Base-by-base conservation (phyloP, 2,888 invertebrate species). In the Octodonta nipae region DNA sequence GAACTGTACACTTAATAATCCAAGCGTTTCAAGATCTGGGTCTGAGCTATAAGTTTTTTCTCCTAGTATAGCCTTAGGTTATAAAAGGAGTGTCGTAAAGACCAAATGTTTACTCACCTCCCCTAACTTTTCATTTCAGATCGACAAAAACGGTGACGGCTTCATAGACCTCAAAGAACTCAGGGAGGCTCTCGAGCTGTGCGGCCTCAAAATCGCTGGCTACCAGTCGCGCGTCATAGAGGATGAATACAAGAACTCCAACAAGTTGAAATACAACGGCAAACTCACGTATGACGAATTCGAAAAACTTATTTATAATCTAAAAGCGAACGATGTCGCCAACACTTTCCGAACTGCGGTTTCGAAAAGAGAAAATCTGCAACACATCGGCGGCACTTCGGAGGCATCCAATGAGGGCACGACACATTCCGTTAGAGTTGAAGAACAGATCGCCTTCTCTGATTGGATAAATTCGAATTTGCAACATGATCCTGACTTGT, bases 381-480 rank as follows among this genome's bases (percentile, higher is more conserved):
- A 92, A 61, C 88, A 87, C 12, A 65, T 88, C 36, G 89, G 89
- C 10, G 93, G 93, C 11, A 89, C 88, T 70, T 89, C 92, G 8
- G 82, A 87, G 54, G 88, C 88, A 4, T 91, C 91, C 13, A 88
- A 88, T 48, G 91, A 87, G 62, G 91, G 91, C 54, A 92, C 92
- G 34, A 91, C 91, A 28, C 98, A 98, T 65, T 92, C 93, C 2
- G 93, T 98, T 1, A 73, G 89, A 2, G 67, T 84, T 14, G 89
- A 92, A 61, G 96, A 98, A 61, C 93, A 93, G 63, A 73, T 92
- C 54, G 96, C 96, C 20, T 98, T 98, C 67, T 89, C 95, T 32
- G 91, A 95, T 47, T 98, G 96, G 96, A 92, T 98, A 48, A 98
- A 96, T 66, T 83, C 85, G 43, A 89, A 91, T 66, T 66, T 98